phyloP scores from a whole-genome alignment of 2,888 invertebrate species.

The Dicyrtoma fusca region DNA sequence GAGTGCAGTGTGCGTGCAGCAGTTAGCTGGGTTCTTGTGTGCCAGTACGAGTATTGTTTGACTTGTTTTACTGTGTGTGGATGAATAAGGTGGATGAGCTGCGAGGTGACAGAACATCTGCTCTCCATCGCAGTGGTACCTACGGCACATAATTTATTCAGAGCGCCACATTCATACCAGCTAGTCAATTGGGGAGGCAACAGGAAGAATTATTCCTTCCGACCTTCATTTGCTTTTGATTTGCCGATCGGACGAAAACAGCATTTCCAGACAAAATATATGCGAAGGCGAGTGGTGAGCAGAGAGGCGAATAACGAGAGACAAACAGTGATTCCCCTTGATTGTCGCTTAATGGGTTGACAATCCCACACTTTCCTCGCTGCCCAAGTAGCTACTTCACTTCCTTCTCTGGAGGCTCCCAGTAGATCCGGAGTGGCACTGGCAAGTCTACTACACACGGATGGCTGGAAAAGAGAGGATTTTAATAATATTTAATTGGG shows the following conservation, averaged over 20 bases:
- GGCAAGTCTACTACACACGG: too few relatives aligned
- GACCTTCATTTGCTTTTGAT: constrained; percentile 22
- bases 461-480: too few relatives aligned
- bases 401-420: too few relatives aligned
- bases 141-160: neutral
- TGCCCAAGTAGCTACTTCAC: neutral
- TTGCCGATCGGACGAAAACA: constrained; percentile 4
- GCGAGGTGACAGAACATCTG: constrained; percentile 35
- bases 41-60: constrained; percentile 6
- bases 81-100: constrained; percentile 25
- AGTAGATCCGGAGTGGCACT: too few relatives aligned
- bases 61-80: neutral
- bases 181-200: too few relatives aligned
- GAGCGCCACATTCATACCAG: too few relatives aligned
- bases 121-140: neutral
- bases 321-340: constrained; percentile 7
- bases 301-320: neutral
- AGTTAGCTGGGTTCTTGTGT: too few relatives aligned
- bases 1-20: too few relatives aligned
- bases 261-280: neutral
- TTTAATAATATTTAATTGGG: too few relatives aligned
- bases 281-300: neutral
- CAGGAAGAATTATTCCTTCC: too few relatives aligned
- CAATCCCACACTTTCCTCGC: constrained; percentile 8
- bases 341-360: neutral